Evolutionary conservation across 2,888 invertebrate species (phyloP).

Genomic region (Linnaemya tessellans): DNA sequence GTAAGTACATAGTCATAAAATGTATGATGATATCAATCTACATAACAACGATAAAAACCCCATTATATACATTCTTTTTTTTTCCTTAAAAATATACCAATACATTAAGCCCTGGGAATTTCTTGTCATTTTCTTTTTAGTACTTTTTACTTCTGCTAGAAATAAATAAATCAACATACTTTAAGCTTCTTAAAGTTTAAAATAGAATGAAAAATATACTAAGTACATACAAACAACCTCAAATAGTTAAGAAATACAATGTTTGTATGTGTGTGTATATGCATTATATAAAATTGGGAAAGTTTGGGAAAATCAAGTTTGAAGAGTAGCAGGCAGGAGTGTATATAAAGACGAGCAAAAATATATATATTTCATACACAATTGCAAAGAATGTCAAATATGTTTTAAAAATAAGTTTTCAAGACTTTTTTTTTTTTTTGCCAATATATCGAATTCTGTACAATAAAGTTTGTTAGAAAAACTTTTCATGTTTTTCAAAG

Average conservation of each 20-base stretch:
- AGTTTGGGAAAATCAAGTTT: constrained; percentile 8
- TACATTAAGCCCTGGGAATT: constrained; percentile 66
- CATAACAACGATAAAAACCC: constrained; percentile 10
- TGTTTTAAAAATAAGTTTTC: constrained; percentile 32
- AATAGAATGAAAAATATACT: constrained; percentile 40
- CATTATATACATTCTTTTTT: constrained; percentile 24
- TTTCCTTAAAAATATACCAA: constrained; percentile 28
- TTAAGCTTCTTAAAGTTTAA: constrained; percentile 57
- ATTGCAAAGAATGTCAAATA: constrained; percentile 35
- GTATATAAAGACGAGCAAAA: neutral
- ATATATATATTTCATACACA: neutral
- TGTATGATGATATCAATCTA: constrained; percentile 3
- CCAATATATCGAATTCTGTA: constrained; percentile 35
- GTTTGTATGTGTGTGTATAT: neutral
- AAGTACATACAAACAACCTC: constrained; percentile 28
- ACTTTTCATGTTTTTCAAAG: constrained; percentile 43
- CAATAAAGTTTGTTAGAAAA: constrained; percentile 48
- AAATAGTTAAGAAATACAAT: constrained; percentile 29
- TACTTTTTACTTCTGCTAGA: constrained; percentile 29
- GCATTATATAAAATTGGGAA: constrained; percentile 33
- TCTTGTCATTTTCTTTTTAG: constrained; percentile 46
- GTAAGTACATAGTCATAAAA: too few species aligned
- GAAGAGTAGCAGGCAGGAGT: neutral
- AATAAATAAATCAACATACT: constrained; percentile 57
- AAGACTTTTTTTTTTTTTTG: constrained; percentile 7